These are phyloP conservation scores for Mechanitis messenoides DNA, from an alignment of 2,888 invertebrate genomes.

Conservation along the genomic window DNA sequence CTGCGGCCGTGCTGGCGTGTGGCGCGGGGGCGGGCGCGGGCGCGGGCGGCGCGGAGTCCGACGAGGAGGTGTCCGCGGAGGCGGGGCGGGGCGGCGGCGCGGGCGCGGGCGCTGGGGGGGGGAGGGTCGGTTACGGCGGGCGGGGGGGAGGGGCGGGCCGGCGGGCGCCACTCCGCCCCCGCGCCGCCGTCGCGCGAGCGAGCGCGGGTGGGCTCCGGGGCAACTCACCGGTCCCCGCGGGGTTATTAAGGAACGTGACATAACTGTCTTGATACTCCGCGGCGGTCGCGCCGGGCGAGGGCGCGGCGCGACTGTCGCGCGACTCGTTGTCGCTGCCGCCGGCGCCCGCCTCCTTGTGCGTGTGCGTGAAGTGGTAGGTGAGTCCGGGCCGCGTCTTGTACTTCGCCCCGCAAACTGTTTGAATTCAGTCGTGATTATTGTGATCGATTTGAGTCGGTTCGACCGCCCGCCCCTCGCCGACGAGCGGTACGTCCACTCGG, in stretches of 20 bases:
- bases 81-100: slow-evolving; percentile 66
- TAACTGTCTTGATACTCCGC: slow-evolving; percentile 81
- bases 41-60: slow-evolving; percentile 57
- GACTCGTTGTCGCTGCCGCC: slow-evolving; percentile 50
- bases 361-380: slow-evolving; percentile 96
- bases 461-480: no score
- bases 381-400: slow-evolving; percentile 98
- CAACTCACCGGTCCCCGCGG: slow-evolving; percentile 55
- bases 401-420: slow-evolving; percentile 91
- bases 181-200: slow-evolving; percentile 1
- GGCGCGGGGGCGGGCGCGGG: slow-evolving; percentile 27
- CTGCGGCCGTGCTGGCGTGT: slow-evolving; percentile 18
- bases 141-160: slow-evolving; percentile 1
- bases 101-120: slow-evolving; percentile 28
- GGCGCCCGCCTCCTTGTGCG: slow-evolving; percentile 80
- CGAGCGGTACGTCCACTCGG: no score
- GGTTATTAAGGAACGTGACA: slow-evolving; percentile 80
- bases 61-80: slow-evolving; percentile 76
- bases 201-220: slow-evolving; percentile 20
- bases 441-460: background rate
- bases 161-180: no score
- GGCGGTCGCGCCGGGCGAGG: slow-evolving; percentile 34
- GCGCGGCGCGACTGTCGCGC: slow-evolving; percentile 41
- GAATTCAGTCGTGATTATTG: background rate
- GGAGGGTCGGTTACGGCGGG: slow-evolving; percentile 8